Evolutionary conservation across 2,797 vertebrate species (phyloP).

Genomic region (Etheostoma perlongum): DNA sequence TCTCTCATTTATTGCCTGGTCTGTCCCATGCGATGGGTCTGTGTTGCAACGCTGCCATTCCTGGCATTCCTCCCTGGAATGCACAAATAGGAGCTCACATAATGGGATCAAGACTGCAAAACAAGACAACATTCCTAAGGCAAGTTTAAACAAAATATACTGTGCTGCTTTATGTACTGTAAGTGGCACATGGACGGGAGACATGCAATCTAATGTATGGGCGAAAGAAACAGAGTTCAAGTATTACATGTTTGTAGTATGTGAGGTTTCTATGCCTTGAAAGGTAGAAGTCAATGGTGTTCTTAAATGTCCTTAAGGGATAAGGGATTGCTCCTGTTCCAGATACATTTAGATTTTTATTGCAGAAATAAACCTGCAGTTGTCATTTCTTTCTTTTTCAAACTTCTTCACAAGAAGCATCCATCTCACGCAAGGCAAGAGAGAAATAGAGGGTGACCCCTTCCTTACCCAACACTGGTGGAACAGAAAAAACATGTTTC

Average conservation of each 20-base stretch:
- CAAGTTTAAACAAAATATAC: conserved; percentile 76
- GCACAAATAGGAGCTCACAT: conserved; percentile 68
- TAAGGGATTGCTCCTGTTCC: background rate
- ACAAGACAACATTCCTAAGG: conserved; percentile 77
- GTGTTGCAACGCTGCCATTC: conserved; percentile 73
- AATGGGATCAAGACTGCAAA: conserved; percentile 63
- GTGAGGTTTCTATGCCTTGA: background rate
- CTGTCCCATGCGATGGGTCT: conserved; percentile 56
- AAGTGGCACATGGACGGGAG: background rate
- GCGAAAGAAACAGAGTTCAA: conserved; percentile 3
- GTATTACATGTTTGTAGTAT: background rate
- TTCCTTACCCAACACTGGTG: conserved; percentile 2
- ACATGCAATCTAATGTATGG: background rate
- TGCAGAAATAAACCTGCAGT: background rate
- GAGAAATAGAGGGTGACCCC: background rate
- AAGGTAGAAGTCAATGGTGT: background rate
- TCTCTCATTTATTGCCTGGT: conserved; percentile 57
- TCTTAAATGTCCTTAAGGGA: background rate
- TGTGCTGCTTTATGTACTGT: conserved; percentile 38
- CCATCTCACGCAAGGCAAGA: background rate
- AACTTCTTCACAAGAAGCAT: background rate
- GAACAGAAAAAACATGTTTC: background rate
- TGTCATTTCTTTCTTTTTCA: background rate
- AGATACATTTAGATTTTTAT: background rate
- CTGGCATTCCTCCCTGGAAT: conserved; percentile 70